These are phyloP conservation scores for Cerastoderma edule DNA, from an alignment of 2,888 invertebrate genomes.

Conservation along the genomic window DNA sequence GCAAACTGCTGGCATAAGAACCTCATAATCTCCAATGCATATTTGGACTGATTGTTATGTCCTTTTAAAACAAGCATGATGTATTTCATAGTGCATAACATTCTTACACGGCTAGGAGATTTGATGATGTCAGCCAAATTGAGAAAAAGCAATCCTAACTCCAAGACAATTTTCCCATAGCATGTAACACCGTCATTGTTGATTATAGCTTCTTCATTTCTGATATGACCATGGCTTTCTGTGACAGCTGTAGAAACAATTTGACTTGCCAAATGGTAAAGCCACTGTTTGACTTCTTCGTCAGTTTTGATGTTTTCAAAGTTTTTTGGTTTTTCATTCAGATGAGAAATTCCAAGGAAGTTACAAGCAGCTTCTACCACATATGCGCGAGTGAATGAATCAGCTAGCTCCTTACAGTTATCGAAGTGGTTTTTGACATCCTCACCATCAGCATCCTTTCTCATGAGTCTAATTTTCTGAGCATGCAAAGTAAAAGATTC, in stretches of 20 bases:
- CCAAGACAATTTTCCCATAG: slow-evolving; percentile 17
- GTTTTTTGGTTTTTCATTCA: neutral
- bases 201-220: slow-evolving; percentile 7
- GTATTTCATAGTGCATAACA: slow-evolving; percentile 13
- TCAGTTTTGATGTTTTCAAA: neutral
- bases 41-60: slow-evolving; percentile 9
- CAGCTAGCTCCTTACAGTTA: slow-evolving; percentile 26
- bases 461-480: slow-evolving; percentile 3
- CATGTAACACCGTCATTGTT: neutral
- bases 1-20: slow-evolving; percentile 20
- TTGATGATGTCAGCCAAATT: slow-evolving; percentile 24
- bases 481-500: slow-evolving; percentile 20
- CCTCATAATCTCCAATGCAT: slow-evolving; percentile 17
- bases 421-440: slow-evolving; percentile 30
- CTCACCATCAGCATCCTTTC: slow-evolving; percentile 20
- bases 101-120: neutral
- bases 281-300: neutral
- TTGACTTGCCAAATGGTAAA: neutral
- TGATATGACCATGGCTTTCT: neutral
- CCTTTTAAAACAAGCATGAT: slow-evolving; percentile 5
- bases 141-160: slow-evolving; percentile 20
- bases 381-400: slow-evolving; percentile 11
- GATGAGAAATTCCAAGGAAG: neutral
- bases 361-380: slow-evolving; percentile 20
- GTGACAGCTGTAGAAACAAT: neutral